A percentile compares a stretch with the other conserved stretches of the same genome.
Conservation (phyloP, 1,140 invertebrate genomes). For the Dreissena rostriformis region DNA sequence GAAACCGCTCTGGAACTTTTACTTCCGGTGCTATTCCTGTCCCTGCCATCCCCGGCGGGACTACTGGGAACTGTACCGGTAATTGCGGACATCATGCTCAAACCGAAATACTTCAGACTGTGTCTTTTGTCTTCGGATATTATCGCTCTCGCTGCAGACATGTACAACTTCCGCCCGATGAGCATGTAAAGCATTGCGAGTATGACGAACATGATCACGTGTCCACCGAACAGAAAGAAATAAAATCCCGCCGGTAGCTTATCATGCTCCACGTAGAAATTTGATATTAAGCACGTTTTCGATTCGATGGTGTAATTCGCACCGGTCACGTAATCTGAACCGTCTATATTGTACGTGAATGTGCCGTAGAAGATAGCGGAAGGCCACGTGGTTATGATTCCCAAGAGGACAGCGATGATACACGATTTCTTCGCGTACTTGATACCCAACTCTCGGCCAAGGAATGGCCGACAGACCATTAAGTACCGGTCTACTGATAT, state of each 20-base stretch:
- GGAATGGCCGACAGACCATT: constrained; percentile 48
- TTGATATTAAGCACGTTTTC: constrained; percentile 48
- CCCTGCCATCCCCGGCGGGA: constrained; percentile 23
- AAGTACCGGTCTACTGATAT: constrained; percentile 53
- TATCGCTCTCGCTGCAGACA: constrained; percentile 13
- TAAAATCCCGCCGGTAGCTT: constrained; percentile 51
- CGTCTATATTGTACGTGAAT: constrained; percentile 10
- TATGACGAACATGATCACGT: constrained; percentile 54
- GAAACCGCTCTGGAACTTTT: constrained; percentile 37
- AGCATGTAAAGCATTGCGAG: constrained; percentile 47
- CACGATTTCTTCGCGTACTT: constrained; percentile 43
- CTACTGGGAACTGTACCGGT: constrained; percentile 51
- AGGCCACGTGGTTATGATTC: constrained; percentile 40
- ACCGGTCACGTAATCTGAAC: constrained; percentile 8
- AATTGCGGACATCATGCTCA: constrained; percentile 49
- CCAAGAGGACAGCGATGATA: constrained; percentile 24
- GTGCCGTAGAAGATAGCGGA: constrained; percentile 53
- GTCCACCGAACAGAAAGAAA: constrained; percentile 43
- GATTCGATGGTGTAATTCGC: constrained; percentile 10
- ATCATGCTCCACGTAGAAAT: constrained; percentile 48
- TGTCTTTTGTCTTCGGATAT: constrained; percentile 43
- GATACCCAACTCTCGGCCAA: constrained; percentile 28
- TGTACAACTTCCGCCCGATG: constrained; percentile 48
- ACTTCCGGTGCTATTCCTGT: constrained; percentile 16
- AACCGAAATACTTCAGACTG: constrained; percentile 48